These are phyloP conservation scores for Pelosia muscerda DNA, from an alignment of 2,888 invertebrate species.

Conservation along the genomic window DNA sequence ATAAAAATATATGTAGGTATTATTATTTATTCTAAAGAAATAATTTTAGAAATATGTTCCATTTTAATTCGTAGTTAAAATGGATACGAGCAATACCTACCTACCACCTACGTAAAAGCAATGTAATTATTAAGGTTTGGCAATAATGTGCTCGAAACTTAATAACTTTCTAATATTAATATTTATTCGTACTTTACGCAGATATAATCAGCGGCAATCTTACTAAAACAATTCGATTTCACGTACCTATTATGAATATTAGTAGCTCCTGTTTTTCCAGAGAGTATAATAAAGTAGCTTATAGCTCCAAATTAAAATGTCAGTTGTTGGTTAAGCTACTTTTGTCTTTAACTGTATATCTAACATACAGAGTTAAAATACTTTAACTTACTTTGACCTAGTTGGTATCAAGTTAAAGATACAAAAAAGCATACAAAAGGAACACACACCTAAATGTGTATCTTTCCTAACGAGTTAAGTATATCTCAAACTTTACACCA, in stretches of 20 bases:
- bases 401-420: neutral
- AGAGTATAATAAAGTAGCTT: too few relatives aligned
- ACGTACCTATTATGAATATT: too few relatives aligned
- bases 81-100: neutral
- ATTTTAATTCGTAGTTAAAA: neutral
- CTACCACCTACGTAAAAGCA: neutral
- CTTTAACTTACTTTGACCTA: neutral
- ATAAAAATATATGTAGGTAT: neutral
- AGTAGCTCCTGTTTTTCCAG: too few relatives aligned
- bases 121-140: neutral
- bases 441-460: slow-evolving; percentile 10
- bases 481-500: slow-evolving; percentile 49
- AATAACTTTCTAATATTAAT: neutral
- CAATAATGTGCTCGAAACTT: neutral
- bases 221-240: too few relatives aligned
- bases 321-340: too few relatives aligned
- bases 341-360: neutral
- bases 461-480: slow-evolving; percentile 35
- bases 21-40: neutral
- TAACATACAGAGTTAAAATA: neutral
- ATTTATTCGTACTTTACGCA: neutral
- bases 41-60: neutral
- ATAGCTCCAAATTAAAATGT: too few relatives aligned
- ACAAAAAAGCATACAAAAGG: neutral
- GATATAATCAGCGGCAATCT: neutral